Percentiles rank a stretch among this genome's conserved stretches.
These are phyloP conservation scores for Parazoanthus swiftii DNA, from an alignment of 92 coral and sea anemone species.

Conservation along the genomic window DNA sequence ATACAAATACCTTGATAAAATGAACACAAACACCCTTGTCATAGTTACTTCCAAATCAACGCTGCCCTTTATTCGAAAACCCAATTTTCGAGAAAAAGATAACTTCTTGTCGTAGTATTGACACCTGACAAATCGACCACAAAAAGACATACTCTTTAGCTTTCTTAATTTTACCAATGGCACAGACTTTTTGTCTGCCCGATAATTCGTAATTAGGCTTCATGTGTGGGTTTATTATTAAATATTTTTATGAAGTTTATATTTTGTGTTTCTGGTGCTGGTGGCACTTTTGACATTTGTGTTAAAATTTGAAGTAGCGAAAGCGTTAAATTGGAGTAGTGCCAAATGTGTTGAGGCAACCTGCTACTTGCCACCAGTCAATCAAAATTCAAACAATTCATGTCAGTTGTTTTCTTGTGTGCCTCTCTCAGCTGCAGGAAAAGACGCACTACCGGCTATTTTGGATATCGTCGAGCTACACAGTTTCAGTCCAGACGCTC, in stretches of 20 bases:
- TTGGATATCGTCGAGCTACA: neutral
- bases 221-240: slow-evolving; percentile 3
- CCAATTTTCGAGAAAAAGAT: neutral
- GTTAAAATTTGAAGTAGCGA: neutral
- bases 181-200: slow-evolving; percentile 16
- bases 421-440: neutral
- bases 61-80: neutral
- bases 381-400: slow-evolving; percentile 11
- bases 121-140: neutral
- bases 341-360: slow-evolving; percentile 17
- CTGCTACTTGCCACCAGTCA: slow-evolving; percentile 20
- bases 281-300: neutral
- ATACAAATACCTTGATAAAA: neutral
- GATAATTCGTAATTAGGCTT: slow-evolving; percentile 16
- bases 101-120: neutral
- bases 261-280: slow-evolving; percentile 25
- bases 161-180: neutral
- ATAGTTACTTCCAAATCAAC: neutral
- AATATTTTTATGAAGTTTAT: neutral
- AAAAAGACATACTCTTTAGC: slow-evolving; percentile 2
- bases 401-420: no score
- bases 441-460: neutral
- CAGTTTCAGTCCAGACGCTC: neutral
- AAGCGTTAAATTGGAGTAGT: slow-evolving; percentile 12
- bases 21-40: neutral